phyloP scores from a whole-genome alignment of 2,797 vertebrate species.

The Spondyliosoma cantharus region DNA sequence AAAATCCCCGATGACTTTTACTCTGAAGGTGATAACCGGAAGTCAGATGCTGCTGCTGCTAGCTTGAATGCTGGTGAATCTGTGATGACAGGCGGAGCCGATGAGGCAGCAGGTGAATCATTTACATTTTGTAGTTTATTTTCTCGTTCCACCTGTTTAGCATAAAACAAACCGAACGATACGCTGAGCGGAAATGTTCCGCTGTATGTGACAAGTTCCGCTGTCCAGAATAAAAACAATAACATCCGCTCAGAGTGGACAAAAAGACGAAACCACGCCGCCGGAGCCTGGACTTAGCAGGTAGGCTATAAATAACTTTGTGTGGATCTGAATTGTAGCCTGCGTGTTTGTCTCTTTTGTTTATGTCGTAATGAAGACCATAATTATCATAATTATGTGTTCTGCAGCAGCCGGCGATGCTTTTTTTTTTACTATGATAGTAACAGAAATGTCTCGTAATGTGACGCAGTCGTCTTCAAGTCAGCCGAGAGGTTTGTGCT shows the following conservation, averaged over 20 bases:
- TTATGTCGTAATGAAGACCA: background rate
- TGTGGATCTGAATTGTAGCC: background rate
- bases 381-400: no score
- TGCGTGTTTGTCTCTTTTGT: constrained; percentile 12
- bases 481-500: background rate
- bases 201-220: background rate
- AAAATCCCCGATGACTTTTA: constrained; percentile 39
- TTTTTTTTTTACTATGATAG: background rate
- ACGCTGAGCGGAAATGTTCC: constrained; percentile 9
- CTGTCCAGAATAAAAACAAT: background rate
- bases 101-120: constrained; percentile 75
- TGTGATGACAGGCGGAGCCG: constrained; percentile 57
- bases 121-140: constrained; percentile 20
- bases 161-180: background rate
- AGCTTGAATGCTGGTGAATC: constrained; percentile 24
- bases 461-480: constrained; percentile 35
- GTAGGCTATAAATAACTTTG: constrained; percentile 75
- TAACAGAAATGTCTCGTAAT: background rate
- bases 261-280: constrained; percentile 40
- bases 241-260: constrained; percentile 4
- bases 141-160: constrained; percentile 33
- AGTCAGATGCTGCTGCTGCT: background rate
- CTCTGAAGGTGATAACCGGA: constrained; percentile 49
- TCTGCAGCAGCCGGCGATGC: background rate
- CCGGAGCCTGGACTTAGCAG: constrained; percentile 70